Conservation (phyloP, 2,797 vertebrate species). For the Oreortyx pictus region DNA sequence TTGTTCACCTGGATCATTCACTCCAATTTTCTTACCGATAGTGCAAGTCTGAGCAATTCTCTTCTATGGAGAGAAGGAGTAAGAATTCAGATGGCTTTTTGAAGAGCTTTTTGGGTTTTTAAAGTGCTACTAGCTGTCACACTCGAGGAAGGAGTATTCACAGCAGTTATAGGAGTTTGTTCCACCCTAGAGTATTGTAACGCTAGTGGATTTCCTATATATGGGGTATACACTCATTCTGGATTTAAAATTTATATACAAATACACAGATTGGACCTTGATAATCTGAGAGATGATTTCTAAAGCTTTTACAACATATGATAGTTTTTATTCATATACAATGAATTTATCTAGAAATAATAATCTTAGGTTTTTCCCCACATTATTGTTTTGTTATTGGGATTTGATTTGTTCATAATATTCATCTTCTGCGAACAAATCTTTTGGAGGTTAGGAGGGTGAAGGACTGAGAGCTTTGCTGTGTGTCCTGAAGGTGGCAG, state of each 20-base stretch:
- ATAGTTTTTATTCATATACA: background rate
- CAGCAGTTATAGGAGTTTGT: background rate
- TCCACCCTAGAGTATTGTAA: background rate
- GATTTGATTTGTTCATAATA: background rate
- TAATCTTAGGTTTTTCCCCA: background rate
- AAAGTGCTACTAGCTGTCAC: background rate
- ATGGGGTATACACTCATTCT: background rate
- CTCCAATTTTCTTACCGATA: background rate
- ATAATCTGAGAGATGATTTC: background rate
- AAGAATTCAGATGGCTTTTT: background rate
- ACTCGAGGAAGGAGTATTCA: background rate
- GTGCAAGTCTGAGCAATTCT: background rate
- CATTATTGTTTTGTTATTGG: rapidly evolving
- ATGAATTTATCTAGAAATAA: background rate
- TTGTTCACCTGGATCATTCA: background rate
- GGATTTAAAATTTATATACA: background rate
- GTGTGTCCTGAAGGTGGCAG: background rate
- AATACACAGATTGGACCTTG: background rate
- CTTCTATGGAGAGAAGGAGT: rapidly evolving
- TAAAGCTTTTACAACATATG: background rate
- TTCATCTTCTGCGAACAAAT: background rate
- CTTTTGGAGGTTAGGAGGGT: rapidly evolving
- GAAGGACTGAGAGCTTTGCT: background rate
- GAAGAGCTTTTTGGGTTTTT: background rate
- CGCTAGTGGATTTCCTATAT: background rate